A percentile compares a stretch with the other conserved stretches of the same genome.
These are phyloP conservation scores for Camponotus floridanus DNA, from an alignment of 1,140 invertebrate genomes.

Conservation along the genomic window DNA sequence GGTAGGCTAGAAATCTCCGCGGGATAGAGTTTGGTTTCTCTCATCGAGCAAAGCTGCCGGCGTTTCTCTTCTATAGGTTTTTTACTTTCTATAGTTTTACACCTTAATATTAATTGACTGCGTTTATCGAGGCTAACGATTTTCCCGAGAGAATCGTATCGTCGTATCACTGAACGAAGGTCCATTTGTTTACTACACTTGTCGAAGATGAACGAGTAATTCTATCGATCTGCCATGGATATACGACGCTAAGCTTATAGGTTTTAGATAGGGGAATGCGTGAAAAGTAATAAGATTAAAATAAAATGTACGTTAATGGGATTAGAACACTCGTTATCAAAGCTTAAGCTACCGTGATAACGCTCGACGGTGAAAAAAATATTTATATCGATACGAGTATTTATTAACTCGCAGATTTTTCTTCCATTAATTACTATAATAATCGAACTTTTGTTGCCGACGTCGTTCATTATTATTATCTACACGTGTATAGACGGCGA, in stretches of 20 bases:
- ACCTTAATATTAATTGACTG: too few relatives aligned
- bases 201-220: not conserved
- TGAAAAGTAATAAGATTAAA: not conserved
- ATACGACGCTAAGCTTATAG: not conserved
- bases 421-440: constrained; percentile 25
- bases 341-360: not conserved
- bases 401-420: not conserved
- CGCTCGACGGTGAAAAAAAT: not conserved
- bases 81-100: too few relatives aligned
- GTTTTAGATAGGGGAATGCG: not conserved
- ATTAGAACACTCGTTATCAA: not conserved
- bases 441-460: not conserved
- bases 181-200: not conserved
- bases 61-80: not conserved
- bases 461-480: too few relatives aligned
- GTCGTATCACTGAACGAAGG: not conserved
- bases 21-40: not conserved
- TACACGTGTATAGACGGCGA: not conserved
- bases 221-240: not conserved
- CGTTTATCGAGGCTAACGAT: not conserved
- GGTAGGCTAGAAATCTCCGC: not conserved
- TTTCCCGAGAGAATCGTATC: not conserved
- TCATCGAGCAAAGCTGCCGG: not conserved
- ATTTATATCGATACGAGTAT: not conserved
- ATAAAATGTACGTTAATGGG: not conserved